Evolutionary conservation across 92 coral and sea anemone genomes (phyloP).

Genomic region (Porites rus): DNA sequence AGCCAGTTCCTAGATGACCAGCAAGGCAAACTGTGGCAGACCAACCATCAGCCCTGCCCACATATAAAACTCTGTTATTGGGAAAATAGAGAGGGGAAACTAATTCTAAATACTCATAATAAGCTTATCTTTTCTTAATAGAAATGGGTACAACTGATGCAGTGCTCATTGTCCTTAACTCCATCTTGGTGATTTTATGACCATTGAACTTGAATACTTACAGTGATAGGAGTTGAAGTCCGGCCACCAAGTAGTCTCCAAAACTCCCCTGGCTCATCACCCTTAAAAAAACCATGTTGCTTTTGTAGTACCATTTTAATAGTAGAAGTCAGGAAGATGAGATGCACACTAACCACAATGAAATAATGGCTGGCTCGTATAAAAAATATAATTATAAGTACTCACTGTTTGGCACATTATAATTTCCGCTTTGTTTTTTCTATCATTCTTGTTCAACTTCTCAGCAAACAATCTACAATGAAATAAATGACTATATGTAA

Average conservation of each 20-base stretch:
- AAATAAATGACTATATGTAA: background rate
- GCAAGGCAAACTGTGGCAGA: too few relatives aligned
- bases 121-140: too few relatives aligned
- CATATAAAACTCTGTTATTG: too few relatives aligned
- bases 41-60: too few relatives aligned
- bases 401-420: constrained; percentile 89
- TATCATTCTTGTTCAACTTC: constrained; percentile 95
- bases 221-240: constrained; percentile 74
- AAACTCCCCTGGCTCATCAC: constrained; percentile 91
- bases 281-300: constrained; percentile 47
- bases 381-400: background rate
- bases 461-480: constrained; percentile 85
- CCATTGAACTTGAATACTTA: constrained; percentile 12
- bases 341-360: too few relatives aligned
- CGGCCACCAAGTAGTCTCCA: constrained; percentile 92
- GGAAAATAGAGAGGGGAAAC: too few relatives aligned
- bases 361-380: background rate
- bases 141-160: too few relatives aligned
- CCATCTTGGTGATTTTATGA: too few relatives aligned
- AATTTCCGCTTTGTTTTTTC: constrained; percentile 94
- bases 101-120: too few relatives aligned
- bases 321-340: too few relatives aligned
- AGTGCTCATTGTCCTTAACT: too few relatives aligned
- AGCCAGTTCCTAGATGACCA: too few relatives aligned
- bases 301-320: background rate